These are phyloP conservation scores for Lampris incognitus DNA, from an alignment of 2,113 vertebrate species.

Conservation along the genomic window DNA sequence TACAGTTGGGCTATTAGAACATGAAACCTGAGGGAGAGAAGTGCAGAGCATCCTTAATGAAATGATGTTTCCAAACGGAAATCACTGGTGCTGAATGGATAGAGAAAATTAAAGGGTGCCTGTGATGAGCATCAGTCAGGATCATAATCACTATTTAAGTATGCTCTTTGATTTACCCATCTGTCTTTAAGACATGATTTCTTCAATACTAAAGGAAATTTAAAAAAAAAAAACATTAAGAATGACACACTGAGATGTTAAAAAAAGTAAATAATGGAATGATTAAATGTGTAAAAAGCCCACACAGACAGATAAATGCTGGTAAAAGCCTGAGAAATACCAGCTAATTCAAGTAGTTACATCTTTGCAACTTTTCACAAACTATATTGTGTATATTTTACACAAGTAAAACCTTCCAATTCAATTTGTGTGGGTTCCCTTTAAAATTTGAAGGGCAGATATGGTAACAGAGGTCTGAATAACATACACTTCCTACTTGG, in stretches of 20 bases:
- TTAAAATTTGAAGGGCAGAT: neutral
- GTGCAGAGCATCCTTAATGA: conserved; percentile 76
- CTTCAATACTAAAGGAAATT: conserved; percentile 21
- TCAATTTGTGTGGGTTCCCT: neutral
- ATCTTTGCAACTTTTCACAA: neutral
- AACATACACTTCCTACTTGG: conserved; percentile 87
- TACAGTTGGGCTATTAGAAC: conserved; percentile 87
- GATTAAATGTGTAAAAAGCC: conserved; percentile 13
- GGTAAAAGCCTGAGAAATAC: no score
- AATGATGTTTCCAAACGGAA: conserved; percentile 48
- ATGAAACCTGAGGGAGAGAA: conserved; percentile 87
- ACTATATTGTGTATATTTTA: neutral
- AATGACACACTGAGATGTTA: conserved; percentile 19
- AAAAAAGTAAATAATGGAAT: conserved; percentile 16
- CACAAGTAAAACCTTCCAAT: neutral
- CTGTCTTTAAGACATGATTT: neutral
- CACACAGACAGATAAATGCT: neutral
- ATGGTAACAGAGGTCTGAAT: neutral
- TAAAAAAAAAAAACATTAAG: conserved; percentile 15
- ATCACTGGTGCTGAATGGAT: conserved; percentile 15
- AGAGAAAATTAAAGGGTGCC: neutral
- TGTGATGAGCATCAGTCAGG: neutral
- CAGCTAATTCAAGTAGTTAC: neutral
- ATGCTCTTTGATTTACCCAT: neutral
- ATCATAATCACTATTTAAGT: neutral